These are phyloP conservation scores for Picus viridis DNA, from an alignment of 2,797 vertebrate species.

Conservation along the genomic window DNA sequence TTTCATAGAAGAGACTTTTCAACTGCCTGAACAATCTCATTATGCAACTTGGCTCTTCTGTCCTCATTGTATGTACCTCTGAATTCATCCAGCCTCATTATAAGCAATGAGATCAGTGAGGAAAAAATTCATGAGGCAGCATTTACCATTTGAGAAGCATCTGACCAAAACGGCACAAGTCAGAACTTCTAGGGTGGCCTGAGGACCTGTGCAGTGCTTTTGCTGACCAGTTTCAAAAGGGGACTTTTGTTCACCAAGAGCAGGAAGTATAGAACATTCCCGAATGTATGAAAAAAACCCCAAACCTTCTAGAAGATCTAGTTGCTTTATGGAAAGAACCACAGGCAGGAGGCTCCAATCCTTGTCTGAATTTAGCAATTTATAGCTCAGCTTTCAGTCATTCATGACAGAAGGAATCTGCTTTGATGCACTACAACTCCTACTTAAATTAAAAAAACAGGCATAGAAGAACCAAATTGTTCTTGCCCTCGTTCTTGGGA, in stretches of 20 bases:
- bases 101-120: background rate
- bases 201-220: background rate
- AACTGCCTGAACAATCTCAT: background rate
- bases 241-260: background rate
- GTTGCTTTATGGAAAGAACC: background rate
- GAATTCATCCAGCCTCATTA: background rate
- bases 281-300: background rate
- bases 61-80: background rate
- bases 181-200: background rate
- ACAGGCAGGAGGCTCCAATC: background rate
- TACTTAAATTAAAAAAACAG: background rate
- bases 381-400: background rate
- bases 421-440: background rate
- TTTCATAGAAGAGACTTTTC: background rate
- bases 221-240: background rate
- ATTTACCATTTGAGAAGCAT: constrained; percentile 4
- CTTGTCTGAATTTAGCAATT: background rate
- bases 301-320: background rate
- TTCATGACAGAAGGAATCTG: background rate
- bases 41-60: background rate
- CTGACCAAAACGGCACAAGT: background rate
- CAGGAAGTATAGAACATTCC: background rate
- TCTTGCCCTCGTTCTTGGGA: background rate
- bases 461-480: background rate
- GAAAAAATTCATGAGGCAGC: background rate